Conservation (phyloP, 2,113 vertebrate genomes). For the Limanda limanda region DNA sequence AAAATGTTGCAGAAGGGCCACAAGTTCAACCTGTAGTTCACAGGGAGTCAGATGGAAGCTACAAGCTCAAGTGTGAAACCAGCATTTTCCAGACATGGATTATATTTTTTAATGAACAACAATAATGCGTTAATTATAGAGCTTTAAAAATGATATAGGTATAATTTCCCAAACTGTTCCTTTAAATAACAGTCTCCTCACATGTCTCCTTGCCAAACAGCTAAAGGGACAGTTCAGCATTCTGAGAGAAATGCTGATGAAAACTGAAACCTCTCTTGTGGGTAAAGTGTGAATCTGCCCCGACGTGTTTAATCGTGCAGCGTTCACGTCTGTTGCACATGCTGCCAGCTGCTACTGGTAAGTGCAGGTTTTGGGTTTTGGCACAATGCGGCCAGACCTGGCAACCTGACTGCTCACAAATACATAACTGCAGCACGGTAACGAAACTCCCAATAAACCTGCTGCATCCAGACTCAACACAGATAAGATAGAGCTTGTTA, state of each 20-base stretch:
- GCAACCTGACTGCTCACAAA: background rate
- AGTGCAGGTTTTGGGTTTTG: background rate
- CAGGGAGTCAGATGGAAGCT: no score
- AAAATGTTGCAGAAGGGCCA: background rate
- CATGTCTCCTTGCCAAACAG: background rate
- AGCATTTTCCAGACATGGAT: no score
- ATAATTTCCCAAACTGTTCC: background rate
- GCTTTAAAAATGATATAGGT: no score
- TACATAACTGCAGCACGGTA: background rate
- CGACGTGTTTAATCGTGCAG: background rate
- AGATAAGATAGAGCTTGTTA: background rate
- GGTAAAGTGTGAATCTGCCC: constrained; percentile 4
- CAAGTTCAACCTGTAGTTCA: background rate
- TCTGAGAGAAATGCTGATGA: background rate
- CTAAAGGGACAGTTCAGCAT: background rate
- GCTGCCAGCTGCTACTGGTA: background rate
- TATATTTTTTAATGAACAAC: no score
- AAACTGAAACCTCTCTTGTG: no score
- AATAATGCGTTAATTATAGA: no score
- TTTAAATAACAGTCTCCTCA: background rate
- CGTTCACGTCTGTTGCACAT: no score
- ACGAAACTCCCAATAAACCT: background rate
- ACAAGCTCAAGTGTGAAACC: no score
- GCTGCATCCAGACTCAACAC: background rate
- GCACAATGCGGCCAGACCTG: background rate